Evolutionary conservation across 2,113 vertebrate genomes (phyloP), one percentile per base, ranked within the genome.

Genomic region (Corythaeola cristata): DNA sequence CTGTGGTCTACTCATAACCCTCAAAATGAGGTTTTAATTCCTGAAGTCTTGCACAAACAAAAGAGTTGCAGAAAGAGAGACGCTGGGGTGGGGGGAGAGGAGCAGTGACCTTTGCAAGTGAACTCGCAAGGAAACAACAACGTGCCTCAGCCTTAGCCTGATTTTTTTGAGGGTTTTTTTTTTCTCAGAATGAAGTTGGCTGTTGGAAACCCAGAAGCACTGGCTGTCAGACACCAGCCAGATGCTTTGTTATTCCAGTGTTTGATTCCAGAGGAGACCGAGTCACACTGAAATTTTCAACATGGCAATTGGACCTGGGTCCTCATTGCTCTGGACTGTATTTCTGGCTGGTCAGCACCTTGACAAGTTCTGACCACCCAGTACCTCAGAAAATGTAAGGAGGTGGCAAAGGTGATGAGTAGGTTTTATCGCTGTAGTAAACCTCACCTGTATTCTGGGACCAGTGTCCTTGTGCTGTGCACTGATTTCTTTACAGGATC

Each of bases 1-100:
- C 88, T 87, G 93, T 88, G 88, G 71, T 95, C 91, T 95, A 32
- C 90, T 77, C 88, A 74, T 85, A 94, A 78, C 90, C 90, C 94
- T 85, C 71, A 80, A 90, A 96, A 96, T 90, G 95, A 97, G 88
- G 90, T 93, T 96, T 96, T 95, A 95, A 96, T 96, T 97, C 87
- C 94, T 79, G 49, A 94, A 96, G 85, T 12, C 93, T 94, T 96
- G 83, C 90, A 92, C 56, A 94, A 95, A 95, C 80, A 97, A 78
- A 83, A 94, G 90, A 75, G 35, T 84, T 85, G 86, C 86, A 93
- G 60, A 91, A 50, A 88, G 75, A 62, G 86, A 68, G 27, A 49
- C 28, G 12, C 60, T 15, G n/a, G 66, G 49, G 66, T 79, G 30
- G 75, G 91, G 91, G 67, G 49, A 95, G 77, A 95, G 77, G 68